Evolutionary conservation across 2,113 vertebrate genomes (phyloP).

Genomic region (Chelonoidis abingdonii): DNA sequence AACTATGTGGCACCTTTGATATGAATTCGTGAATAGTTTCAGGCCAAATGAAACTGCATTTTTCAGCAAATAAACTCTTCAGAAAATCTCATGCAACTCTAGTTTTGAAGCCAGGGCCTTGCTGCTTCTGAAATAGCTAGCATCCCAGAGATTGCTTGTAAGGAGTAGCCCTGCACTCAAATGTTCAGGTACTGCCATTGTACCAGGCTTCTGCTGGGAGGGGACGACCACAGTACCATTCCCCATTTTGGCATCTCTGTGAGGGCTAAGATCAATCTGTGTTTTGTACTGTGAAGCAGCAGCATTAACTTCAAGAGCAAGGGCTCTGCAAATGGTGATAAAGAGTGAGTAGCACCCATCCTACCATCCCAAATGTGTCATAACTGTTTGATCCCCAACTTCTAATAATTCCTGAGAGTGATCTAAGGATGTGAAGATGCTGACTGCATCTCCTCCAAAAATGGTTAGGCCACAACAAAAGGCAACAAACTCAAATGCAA

Average conservation of each 20-base stretch:
- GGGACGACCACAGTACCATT: conserved; percentile 32
- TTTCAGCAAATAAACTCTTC: neutral
- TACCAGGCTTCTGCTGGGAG: conserved; percentile 46
- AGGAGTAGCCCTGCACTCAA: conserved; percentile 3
- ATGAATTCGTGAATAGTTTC: neutral
- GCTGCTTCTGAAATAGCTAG: conserved; percentile 22
- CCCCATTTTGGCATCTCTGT: conserved; percentile 1
- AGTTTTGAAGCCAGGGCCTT: neutral
- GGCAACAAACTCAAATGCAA: conserved; percentile 54
- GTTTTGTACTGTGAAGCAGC: conserved; percentile 26
- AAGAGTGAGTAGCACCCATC: conserved; percentile 25
- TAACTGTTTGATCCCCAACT: conserved; percentile 17
- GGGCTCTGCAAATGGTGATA: conserved; percentile 35
- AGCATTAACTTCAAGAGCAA: conserved; percentile 20
- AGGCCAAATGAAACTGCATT: neutral
- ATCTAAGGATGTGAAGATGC: conserved; percentile 37
- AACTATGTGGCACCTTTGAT: neutral
- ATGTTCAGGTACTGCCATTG: conserved; percentile 29
- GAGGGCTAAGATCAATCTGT: conserved; percentile 2
- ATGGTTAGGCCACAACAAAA: conserved; percentile 50
- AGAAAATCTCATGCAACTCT: neutral
- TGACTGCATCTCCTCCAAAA: conserved; percentile 45
- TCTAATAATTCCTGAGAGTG: conserved; percentile 24
- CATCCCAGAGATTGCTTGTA: conserved; percentile 37
- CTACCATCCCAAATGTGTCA: neutral